Conservation (phyloP, 2,888 invertebrate genomes). For the Sminthurinus aureus region DNA sequence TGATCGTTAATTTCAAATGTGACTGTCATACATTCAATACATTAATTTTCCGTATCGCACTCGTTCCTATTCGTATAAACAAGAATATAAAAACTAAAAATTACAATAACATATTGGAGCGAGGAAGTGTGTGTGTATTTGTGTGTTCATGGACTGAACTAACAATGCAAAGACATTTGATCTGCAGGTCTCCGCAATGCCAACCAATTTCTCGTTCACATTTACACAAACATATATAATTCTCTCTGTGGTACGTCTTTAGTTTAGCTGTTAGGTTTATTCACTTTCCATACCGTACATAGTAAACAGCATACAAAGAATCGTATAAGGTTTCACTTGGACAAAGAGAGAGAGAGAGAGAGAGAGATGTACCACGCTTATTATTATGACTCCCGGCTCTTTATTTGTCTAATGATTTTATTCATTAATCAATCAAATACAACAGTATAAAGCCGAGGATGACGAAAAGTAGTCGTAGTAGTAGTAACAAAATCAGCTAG, state of each 20-base stretch:
- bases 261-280: too few species aligned
- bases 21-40: too few species aligned
- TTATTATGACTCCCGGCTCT: slow-evolving; percentile 4
- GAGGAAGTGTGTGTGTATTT: neutral
- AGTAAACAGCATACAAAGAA: neutral
- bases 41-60: too few species aligned
- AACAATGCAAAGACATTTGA: neutral
- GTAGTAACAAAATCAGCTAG: neutral
- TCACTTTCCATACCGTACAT: neutral
- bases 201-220: neutral
- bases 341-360: neutral
- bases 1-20: too few species aligned
- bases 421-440: slow-evolving; percentile 31
- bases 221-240: neutral
- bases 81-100: too few species aligned
- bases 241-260: neutral
- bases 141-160: neutral
- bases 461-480: neutral
- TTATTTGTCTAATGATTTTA: slow-evolving; percentile 33
- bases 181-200: neutral
- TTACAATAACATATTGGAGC: too few species aligned
- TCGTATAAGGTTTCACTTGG: neutral
- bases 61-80: too few species aligned
- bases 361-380: neutral
- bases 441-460: neutral